Evolutionary conservation across 2,888 invertebrate genomes (phyloP), one percentile per base, ranked within the genome.

Genomic region (Sturmia bella): DNA sequence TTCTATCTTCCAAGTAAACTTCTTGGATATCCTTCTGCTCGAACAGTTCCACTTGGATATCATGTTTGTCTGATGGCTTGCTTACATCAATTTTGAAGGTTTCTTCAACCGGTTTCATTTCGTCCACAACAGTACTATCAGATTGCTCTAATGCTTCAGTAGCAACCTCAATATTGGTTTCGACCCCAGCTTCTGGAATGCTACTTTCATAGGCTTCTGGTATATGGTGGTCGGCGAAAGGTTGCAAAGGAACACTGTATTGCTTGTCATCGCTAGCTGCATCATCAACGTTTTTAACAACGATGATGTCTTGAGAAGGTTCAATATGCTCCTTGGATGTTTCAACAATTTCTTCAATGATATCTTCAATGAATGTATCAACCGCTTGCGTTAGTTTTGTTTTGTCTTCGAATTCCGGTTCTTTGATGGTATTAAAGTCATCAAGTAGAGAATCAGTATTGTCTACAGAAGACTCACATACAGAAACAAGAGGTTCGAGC

Each of bases 391-490:
- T 27, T 12, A 27, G 7, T 15, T 19, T 15, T 7, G 27, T 11
- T 15, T 24, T 4, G n/a, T 13, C 19, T 24, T 3, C 0, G 3
- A 17, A 4, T 32, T 56, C 27, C 12, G 48, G 86, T 3, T 85
- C 48, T 80, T 87, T 85, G 4, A 1, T 50, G 0, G 9, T 39
- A 19, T 56, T 84, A 24, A 82, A 72, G 21, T 80, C 80, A 43
- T 84, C 82, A 0, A 39, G 50, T 1, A 24, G 12, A 11, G 13
- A 9, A 13, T 9, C n/a, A 52, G 19, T 68, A 32, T 57, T 17
- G 21, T 64, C 43, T 13, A 45, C 56, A 50, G 17, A 32, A 2
- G 24, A 45, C 32, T 70, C 72, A 3, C 45, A 57, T 11, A 9
- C 13, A 2, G 45, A 21, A 37, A 15, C 6, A 0, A 75, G 32